phyloP scores from a whole-genome alignment of 2,113 vertebrate genomes.

The Muntiacus reevesi region DNA sequence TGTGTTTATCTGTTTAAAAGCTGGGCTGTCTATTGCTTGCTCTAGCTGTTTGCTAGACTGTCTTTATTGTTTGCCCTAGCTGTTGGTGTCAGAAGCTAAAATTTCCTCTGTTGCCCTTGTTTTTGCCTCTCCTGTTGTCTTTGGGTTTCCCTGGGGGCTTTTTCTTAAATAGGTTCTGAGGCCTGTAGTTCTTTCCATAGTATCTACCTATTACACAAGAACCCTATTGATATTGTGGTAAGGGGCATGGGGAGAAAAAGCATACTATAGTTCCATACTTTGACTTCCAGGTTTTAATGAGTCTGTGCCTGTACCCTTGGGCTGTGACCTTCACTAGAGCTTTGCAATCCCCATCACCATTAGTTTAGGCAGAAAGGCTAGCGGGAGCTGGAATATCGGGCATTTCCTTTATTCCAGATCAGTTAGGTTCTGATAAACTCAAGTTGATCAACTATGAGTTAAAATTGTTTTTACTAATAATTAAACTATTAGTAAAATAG shows the following conservation, averaged over 20 bases:
- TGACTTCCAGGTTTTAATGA: not conserved
- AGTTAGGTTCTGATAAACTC: not conserved
- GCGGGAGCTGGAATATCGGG: not conserved
- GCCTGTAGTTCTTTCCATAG: not conserved
- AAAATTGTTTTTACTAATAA: not conserved
- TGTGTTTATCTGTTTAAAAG: not conserved
- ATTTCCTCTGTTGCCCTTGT: not conserved
- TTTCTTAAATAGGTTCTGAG: not conserved
- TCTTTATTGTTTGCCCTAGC: not conserved
- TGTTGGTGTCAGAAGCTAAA: not conserved
- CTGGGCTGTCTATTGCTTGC: not conserved
- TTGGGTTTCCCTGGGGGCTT: not conserved
- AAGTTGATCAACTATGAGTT: not conserved
- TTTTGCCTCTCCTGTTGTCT: not conserved
- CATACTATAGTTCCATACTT: not conserved
- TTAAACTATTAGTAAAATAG: not conserved
- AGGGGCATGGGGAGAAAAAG: not conserved
- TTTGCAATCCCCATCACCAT: not conserved
- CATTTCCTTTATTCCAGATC: not conserved
- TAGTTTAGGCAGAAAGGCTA: not conserved
- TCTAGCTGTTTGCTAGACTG: not conserved
- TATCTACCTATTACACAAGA: not conserved
- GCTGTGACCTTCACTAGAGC: not conserved
- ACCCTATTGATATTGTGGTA: not conserved
- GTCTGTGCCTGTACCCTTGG: not conserved